Evolutionary conservation across 1,140 invertebrate species (phyloP), one percentile per base, ranked within the genome.

Genomic region (Atta cephalotes): DNA sequence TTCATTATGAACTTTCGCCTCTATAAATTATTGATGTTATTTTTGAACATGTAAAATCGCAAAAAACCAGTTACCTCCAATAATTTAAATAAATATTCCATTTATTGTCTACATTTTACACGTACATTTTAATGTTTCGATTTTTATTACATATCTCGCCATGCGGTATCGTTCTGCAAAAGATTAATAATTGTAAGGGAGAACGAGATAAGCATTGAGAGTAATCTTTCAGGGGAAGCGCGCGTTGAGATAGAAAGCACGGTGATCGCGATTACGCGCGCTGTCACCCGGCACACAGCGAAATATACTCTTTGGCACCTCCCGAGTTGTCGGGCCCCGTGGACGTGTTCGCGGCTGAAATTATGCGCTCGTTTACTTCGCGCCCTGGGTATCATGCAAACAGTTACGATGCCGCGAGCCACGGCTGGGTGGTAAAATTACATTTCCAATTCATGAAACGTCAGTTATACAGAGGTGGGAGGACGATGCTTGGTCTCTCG

Each of bases 391-490:
- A 93, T 94, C 93, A 93, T 93, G 93, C 93, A 93, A 94, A 94
- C 93, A 93, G 93, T 94, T 94, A 94, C 92, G 92, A 88, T 85
- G 76, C 88, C 87, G 86, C 88, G 92, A 93, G 93, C 91, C 90
- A 92, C 91, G 88, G 85, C 85, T 87, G 60, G 65, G 86, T 78
- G 92, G 93, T 94, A 92, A 94, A 94, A 95, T 95, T 95, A 95
- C 94, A 95, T 95, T 95, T 95, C 93, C 94, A 94, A 95, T 95
- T 95, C 94, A 95, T 94, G 94, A 95, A 95, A 95, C 85, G 93
- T 94, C 94, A 94, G 93, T 93, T 93, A 92, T 91, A 93, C 92
- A 92, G 89, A 68, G 85, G 62, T 60, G 87, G 82, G 84, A 90
- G 88, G 79, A 87, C 84, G 76, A 90, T 89, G 87, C 66, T 62